phyloP scores from a whole-genome alignment of 2,888 invertebrate species.

The Drosophila demipolita region DNA sequence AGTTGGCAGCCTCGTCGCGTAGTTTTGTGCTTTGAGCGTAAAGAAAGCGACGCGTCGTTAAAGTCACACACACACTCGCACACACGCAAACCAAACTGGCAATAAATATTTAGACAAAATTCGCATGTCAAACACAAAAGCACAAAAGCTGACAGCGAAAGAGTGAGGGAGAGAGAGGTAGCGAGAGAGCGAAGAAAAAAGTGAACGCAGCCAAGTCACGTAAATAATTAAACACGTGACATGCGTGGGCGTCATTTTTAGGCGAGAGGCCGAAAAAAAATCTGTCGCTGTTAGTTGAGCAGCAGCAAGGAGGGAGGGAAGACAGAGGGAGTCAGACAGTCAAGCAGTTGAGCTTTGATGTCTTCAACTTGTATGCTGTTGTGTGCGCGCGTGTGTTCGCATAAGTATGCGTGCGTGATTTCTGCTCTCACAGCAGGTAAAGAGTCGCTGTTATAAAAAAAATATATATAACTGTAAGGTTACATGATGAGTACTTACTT shows the following conservation, averaged over 20 bases:
- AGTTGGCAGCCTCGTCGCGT: slow-evolving; percentile 37
- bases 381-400: slow-evolving; percentile 43
- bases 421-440: slow-evolving; percentile 35
- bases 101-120: slow-evolving; percentile 78
- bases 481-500: neutral
- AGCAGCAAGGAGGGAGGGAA: neutral
- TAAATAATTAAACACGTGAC: slow-evolving; percentile 86
- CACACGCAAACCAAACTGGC: slow-evolving; percentile 59
- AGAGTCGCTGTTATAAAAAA: slow-evolving; percentile 21
- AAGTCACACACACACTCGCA: slow-evolving; percentile 35
- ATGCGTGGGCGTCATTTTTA: slow-evolving; percentile 80
- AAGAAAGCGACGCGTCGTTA: slow-evolving; percentile 43
- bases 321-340: neutral
- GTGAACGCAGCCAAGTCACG: slow-evolving; percentile 84
- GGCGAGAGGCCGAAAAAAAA: slow-evolving; percentile 25
- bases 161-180: slow-evolving; percentile 3
- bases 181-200: slow-evolving; percentile 3
- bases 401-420: slow-evolving; percentile 68
- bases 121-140: slow-evolving; percentile 61
- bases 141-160: slow-evolving; percentile 1
- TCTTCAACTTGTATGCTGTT: slow-evolving; percentile 31
- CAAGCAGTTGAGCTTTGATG: slow-evolving; percentile 37
- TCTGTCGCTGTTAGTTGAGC: slow-evolving; percentile 21
- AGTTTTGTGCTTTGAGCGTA: slow-evolving; percentile 41
- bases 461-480: slow-evolving; percentile 3